Conservation (phyloP, 2,797 vertebrate species). For the Threskiornis aethiopicus region DNA sequence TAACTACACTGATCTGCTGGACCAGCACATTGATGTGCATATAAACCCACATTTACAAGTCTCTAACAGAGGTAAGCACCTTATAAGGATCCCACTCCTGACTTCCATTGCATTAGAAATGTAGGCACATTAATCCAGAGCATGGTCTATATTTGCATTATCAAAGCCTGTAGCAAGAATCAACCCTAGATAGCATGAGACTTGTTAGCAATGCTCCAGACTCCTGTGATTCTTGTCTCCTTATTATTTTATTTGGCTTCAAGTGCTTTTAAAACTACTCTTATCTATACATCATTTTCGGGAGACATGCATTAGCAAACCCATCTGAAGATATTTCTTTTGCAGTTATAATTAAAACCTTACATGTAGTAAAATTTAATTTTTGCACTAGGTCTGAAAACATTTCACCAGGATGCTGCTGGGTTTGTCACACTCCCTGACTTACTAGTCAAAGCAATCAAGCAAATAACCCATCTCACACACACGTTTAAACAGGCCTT, state of each 20-base stretch:
- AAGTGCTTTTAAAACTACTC: neutral
- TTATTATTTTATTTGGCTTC: neutral
- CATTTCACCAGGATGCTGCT: neutral
- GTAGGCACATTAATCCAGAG: neutral
- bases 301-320: neutral
- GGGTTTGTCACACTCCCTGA: neutral
- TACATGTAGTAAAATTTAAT: neutral
- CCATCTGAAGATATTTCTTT: neutral
- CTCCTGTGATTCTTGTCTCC: neutral
- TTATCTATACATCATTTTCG: neutral
- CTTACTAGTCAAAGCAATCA: neutral
- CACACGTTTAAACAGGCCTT: neutral
- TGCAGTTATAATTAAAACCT: neutral
- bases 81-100: neutral
- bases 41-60: neutral
- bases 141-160: neutral
- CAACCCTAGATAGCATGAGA: neutral
- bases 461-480: neutral
- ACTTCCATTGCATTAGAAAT: neutral
- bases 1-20: neutral
- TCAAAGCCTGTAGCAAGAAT: neutral
- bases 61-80: neutral
- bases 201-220: neutral
- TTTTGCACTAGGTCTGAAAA: neutral
- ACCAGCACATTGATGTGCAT: accelerated